Evolutionary conservation across 92 coral and sea anemone genomes (phyloP).

Genomic region (Paramuricea clavata): DNA sequence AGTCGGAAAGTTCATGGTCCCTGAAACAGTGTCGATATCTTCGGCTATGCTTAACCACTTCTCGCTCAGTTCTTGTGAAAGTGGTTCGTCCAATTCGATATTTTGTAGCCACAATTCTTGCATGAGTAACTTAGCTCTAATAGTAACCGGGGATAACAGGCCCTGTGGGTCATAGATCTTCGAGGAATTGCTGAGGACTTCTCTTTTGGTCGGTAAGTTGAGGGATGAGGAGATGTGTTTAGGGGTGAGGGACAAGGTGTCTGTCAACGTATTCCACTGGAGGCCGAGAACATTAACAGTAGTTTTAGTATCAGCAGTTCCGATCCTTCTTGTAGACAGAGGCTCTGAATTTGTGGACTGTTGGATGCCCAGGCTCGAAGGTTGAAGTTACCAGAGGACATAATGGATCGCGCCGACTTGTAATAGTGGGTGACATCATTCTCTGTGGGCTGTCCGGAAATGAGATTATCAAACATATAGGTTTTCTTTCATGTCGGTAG

Average conservation of each 20-base stretch:
- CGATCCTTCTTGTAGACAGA: not conserved
- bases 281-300: conserved; percentile 23
- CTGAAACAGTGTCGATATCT: conserved; percentile 46
- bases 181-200: not conserved
- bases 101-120: conserved; percentile 66
- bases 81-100: conserved; percentile 69
- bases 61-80: conserved; percentile 37
- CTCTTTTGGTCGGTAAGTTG: not conserved
- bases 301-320: conserved; percentile 19
- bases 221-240: not conserved
- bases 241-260: not conserved
- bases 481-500: not conserved
- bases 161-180: conserved; percentile 59
- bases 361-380: conserved; percentile 50
- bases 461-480: not conserved
- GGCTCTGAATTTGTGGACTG: not conserved
- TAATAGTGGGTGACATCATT: not conserved
- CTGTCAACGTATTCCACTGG: not conserved
- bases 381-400: not conserved
- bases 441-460: not conserved
- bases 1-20: too few relatives aligned
- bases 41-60: conserved; percentile 41
- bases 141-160: conserved; percentile 47
- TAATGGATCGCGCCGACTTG: not conserved
- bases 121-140: conserved; percentile 54